A percentile compares a stretch with the other conserved stretches of the same genome.
These are phyloP conservation scores for Lasius fuliginosus DNA, from an alignment of 2,888 invertebrate species.

Conservation along the genomic window DNA sequence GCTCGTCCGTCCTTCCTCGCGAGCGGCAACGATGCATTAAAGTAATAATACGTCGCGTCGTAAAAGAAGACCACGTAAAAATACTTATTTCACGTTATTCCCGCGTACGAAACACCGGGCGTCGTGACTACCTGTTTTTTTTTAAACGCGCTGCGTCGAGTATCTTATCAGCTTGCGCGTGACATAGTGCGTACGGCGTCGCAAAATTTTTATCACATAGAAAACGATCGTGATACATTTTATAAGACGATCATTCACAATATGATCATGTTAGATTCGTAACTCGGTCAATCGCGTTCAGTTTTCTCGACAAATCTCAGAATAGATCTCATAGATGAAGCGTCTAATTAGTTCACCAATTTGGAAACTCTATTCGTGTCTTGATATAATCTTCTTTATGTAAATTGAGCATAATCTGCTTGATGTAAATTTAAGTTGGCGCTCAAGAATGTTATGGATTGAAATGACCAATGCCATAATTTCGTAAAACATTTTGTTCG, in stretches of 20 bases:
- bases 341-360: not conserved
- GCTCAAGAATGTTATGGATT: not conserved
- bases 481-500: slow-evolving; percentile 3
- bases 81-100: slow-evolving; percentile 67
- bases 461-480: not conserved
- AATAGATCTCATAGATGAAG: not conserved
- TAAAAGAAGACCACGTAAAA: slow-evolving; percentile 64
- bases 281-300: slow-evolving; percentile 17
- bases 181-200: not conserved
- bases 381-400: slow-evolving; percentile 10
- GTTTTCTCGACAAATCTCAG: not conserved
- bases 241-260: not conserved
- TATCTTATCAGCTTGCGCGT: slow-evolving; percentile 4
- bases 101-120: slow-evolving; percentile 25
- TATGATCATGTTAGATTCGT: not conserved
- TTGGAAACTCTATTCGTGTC: slow-evolving; percentile 25
- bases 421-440: slow-evolving; percentile 23
- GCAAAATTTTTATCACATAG: not conserved
- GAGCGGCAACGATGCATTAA: slow-evolving; percentile 76
- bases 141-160: not conserved
- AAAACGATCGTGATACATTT: slow-evolving; percentile 4
- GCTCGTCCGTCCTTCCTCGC: slow-evolving; percentile 68
- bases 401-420: not conserved
- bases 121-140: slow-evolving; percentile 57
- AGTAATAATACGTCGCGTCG: slow-evolving; percentile 74